phyloP scores from a whole-genome alignment of 2,797 vertebrate species.

The Eidolon dupreanum region DNA sequence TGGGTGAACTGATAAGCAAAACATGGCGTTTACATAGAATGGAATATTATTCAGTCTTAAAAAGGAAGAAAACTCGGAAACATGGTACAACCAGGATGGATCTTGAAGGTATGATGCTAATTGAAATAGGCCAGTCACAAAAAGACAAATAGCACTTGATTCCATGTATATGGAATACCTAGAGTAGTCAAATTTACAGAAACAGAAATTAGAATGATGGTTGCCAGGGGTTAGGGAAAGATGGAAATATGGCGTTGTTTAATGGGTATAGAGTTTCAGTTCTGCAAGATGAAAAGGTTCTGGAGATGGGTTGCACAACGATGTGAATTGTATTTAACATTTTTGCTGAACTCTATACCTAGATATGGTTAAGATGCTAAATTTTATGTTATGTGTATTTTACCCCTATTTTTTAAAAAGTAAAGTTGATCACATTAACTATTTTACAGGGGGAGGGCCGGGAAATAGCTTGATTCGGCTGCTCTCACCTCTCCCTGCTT shows the following conservation, averaged over 20 bases:
- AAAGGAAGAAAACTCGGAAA: not conserved
- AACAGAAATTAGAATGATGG: not conserved
- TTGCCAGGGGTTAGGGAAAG: not conserved
- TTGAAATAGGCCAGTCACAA: not conserved
- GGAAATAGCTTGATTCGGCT: not conserved
- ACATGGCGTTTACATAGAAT: too few relatives aligned
- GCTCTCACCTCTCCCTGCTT: not conserved
- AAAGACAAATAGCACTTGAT: not conserved
- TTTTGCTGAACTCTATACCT: not conserved
- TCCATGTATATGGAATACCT: not conserved
- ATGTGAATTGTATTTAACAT: not conserved
- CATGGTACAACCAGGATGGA: not conserved
- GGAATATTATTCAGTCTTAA: not conserved
- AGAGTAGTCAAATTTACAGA: not conserved
- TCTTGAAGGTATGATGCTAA: not conserved
- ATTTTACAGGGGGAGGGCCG: constrained; percentile 47
- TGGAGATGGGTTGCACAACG: not conserved
- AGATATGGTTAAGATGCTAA: not conserved
- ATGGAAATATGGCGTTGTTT: not conserved
- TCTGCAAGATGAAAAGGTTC: not conserved
- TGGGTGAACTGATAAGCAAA: not conserved
- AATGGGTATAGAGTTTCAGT: not conserved
- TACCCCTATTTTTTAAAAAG: not conserved
- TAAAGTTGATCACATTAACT: not conserved
- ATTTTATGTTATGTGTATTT: not conserved